Percentiles rank a stretch among this genome's conserved stretches.
phyloP scores from a whole-genome alignment of 2,797 vertebrate species.

The Lepus oiostolus region DNA sequence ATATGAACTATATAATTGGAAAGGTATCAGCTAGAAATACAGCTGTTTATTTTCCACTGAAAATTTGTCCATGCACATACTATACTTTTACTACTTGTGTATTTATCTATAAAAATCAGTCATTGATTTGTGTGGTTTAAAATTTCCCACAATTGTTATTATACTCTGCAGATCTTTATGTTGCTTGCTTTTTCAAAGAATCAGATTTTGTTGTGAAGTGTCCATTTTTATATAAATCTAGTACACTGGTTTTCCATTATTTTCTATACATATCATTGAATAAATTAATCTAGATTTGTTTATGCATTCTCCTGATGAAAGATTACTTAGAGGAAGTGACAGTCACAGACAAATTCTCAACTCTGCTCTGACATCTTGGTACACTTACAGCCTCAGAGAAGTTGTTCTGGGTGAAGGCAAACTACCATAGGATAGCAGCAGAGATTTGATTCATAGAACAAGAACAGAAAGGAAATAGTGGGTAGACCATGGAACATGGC shows the following conservation, averaged over 20 bases:
- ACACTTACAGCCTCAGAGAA: not conserved
- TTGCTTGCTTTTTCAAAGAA: not conserved
- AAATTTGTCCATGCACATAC: not conserved
- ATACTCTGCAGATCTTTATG: not conserved
- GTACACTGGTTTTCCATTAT: not conserved
- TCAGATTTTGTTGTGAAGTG: not conserved
- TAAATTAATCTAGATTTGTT: not conserved
- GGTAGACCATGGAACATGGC: not conserved
- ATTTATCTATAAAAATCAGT: not conserved
- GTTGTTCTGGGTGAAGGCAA: not conserved
- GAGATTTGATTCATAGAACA: constrained; percentile 32
- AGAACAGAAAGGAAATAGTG: not conserved
- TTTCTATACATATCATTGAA: not conserved
- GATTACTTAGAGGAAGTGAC: not conserved
- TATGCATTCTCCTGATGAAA: not conserved
- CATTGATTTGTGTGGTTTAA: not conserved
- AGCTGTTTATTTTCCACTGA: not conserved
- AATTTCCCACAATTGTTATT: not conserved
- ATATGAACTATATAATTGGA: not conserved
- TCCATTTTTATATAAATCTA: not conserved
- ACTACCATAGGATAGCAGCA: not conserved
- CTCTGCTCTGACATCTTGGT: not conserved
- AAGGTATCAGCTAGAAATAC: not conserved
- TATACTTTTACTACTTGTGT: not conserved
- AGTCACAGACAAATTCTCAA: not conserved